Evolutionary conservation across 2,113 vertebrate species (phyloP).

Genomic region (Muntiacus reevesi): DNA sequence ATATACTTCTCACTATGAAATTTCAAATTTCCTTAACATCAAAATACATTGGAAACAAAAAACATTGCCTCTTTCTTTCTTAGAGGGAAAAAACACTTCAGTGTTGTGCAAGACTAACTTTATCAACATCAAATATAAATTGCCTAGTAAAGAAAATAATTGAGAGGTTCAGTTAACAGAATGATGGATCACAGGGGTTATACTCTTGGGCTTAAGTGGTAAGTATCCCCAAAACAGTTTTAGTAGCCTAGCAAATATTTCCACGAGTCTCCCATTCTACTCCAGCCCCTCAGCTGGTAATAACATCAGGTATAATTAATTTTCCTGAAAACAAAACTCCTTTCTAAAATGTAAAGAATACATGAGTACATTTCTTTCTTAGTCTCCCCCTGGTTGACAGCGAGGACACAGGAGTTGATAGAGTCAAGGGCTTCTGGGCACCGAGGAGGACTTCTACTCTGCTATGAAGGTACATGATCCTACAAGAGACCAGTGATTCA

Average conservation of each 20-base stretch:
- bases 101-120: neutral
- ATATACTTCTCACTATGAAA: neutral
- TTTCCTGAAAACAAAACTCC: neutral
- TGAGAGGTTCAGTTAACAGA: neutral
- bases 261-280: neutral
- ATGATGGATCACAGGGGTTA: neutral
- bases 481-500: accelerated
- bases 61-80: neutral
- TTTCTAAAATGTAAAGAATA: neutral
- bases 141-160: neutral
- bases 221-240: neutral
- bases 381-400: neutral
- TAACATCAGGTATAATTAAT: neutral
- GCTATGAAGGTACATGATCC: neutral
- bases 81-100: neutral
- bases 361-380: neutral
- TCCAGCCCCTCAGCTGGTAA: neutral
- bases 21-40: neutral
- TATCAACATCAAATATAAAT: neutral
- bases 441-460: neutral
- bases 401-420: neutral
- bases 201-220: neutral
- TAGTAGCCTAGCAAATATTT: neutral
- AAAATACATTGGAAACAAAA: neutral
- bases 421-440: neutral